These are phyloP conservation scores for Xylocopa sonorina DNA, from an alignment of 1,140 invertebrate genomes.

Conservation along the genomic window DNA sequence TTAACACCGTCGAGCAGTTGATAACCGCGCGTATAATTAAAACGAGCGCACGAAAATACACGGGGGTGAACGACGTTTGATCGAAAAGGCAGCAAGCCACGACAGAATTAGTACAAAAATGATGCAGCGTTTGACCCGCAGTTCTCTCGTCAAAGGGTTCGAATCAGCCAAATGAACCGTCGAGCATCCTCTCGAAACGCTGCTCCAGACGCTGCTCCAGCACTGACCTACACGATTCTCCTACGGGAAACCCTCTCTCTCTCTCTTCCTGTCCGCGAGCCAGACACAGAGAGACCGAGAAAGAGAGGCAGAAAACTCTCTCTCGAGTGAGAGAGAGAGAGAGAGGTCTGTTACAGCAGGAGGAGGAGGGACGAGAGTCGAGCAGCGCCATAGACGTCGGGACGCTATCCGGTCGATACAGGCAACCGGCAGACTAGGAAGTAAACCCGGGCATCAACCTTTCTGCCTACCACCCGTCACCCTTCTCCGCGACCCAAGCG, in stretches of 20 bases:
- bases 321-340: too few relatives aligned
- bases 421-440: conserved; percentile 75
- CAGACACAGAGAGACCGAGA: background rate
- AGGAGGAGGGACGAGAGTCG: conserved; percentile 43
- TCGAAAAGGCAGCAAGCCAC: too few relatives aligned
- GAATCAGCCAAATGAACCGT: too few relatives aligned
- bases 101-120: too few relatives aligned
- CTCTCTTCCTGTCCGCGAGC: background rate
- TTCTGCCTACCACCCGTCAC: conserved; percentile 67
- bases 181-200: too few relatives aligned
- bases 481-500: conserved; percentile 60
- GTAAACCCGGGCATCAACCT: conserved; percentile 78
- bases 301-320: background rate
- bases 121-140: too few relatives aligned
- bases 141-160: too few relatives aligned
- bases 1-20: too few relatives aligned
- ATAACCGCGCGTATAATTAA: too few relatives aligned
- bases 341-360: conserved; percentile 18
- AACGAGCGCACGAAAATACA: too few relatives aligned
- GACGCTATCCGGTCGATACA: conserved; percentile 77
- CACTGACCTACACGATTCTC: conserved; percentile 7
- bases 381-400: conserved; percentile 66
- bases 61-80: too few relatives aligned
- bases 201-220: background rate
- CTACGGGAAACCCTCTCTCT: too few relatives aligned